Evolutionary conservation across 1,140 invertebrate genomes (phyloP).

Genomic region (Lordiphosa mommai): DNA sequence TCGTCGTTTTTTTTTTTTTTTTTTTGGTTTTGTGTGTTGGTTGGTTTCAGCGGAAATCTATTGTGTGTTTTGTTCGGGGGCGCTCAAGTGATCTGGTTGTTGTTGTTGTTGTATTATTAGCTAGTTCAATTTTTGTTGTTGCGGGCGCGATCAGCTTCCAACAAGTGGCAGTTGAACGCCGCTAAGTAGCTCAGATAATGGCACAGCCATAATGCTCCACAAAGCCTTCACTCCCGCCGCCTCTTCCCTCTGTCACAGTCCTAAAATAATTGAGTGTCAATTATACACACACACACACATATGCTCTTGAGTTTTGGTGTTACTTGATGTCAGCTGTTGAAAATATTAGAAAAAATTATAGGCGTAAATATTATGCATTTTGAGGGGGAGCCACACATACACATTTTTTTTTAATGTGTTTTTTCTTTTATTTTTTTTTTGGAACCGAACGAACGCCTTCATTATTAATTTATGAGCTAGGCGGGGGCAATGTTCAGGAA

Average conservation of each 20-base stretch:
- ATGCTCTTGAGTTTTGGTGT: conserved; percentile 32
- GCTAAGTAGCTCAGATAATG: conserved; percentile 74
- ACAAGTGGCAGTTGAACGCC: conserved; percentile 72
- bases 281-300: conserved; percentile 42
- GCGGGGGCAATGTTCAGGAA: conserved; percentile 2
- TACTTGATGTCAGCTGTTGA: conserved; percentile 70
- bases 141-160: conserved; percentile 41
- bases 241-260: conserved; percentile 9
- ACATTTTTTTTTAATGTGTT: conserved; percentile 50
- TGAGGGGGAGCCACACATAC: conserved; percentile 3
- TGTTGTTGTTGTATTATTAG: conserved; percentile 67
- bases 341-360: conserved; percentile 75
- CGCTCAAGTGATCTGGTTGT: conserved; percentile 48
- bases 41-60: conserved; percentile 69
- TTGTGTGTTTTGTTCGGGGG: conserved; percentile 34
- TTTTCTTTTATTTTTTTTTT: conserved; percentile 24
- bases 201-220: conserved; percentile 45
- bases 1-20: conserved; percentile 17
- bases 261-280: conserved; percentile 68
- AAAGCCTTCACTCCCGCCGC: conserved; percentile 18
- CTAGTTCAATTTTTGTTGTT: conserved; percentile 57
- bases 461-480: conserved; percentile 67
- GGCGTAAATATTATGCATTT: conserved; percentile 68
- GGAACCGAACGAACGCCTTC: conserved; percentile 37
- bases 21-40: conserved; percentile 19